These are phyloP conservation scores for Xiphophorus birchmanni DNA, from an alignment of 2,797 vertebrate genomes.

Conservation along the genomic window DNA sequence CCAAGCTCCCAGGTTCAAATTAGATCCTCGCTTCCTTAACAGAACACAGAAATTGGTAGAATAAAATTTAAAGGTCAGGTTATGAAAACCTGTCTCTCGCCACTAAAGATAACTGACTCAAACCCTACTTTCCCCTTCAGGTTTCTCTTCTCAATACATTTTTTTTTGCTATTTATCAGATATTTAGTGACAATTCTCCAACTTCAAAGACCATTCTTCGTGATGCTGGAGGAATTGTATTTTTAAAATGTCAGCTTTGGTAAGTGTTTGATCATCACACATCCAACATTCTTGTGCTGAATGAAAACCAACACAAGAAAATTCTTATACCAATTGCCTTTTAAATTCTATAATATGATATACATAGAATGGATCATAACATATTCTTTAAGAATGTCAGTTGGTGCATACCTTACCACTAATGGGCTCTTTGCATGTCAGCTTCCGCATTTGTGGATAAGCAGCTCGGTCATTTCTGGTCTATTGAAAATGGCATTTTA, in stretches of 20 bases:
- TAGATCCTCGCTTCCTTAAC: slow-evolving; percentile 79
- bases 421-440: too few relatives aligned
- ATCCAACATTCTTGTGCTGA: too few relatives aligned
- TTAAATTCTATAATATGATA: neutral
- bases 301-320: neutral
- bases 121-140: slow-evolving; percentile 20
- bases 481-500: too few relatives aligned
- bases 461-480: too few relatives aligned
- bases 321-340: neutral
- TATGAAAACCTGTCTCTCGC: slow-evolving; percentile 40
- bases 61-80: slow-evolving; percentile 78
- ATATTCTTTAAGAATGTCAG: neutral
- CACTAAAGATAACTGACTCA: slow-evolving; percentile 5
- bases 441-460: too few relatives aligned
- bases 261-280: slow-evolving; percentile 1
- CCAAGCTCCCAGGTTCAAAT: slow-evolving; percentile 76
- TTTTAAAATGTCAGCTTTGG: slow-evolving; percentile 1
- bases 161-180: slow-evolving; percentile 8
- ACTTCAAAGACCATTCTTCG: slow-evolving; percentile 37
- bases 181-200: slow-evolving; percentile 11
- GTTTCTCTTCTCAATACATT: slow-evolving; percentile 24
- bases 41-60: slow-evolving; percentile 75
- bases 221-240: slow-evolving; percentile 4
- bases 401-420: neutral
- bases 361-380: neutral